These are phyloP conservation scores for Oligia latruncula DNA, from an alignment of 2,888 invertebrate species.

Conservation along the genomic window DNA sequence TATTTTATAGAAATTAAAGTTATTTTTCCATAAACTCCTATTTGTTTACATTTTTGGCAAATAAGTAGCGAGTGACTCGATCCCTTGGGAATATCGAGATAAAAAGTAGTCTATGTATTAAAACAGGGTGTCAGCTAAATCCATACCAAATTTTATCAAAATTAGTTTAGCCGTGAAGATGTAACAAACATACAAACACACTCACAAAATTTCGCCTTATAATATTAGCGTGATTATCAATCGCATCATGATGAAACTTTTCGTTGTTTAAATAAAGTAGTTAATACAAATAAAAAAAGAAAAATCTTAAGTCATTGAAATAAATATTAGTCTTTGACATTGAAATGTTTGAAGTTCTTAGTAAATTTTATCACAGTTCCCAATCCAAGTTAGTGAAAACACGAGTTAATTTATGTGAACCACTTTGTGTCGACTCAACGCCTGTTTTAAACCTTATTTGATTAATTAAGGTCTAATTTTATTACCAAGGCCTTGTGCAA, in stretches of 20 bases:
- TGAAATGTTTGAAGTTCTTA: conserved; percentile 13
- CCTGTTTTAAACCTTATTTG: conserved; percentile 14
- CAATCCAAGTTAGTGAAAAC: conserved; percentile 19
- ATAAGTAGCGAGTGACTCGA: no score
- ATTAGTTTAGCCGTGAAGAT: no score
- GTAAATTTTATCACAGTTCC: conserved; percentile 5
- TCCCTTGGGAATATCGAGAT: no score
- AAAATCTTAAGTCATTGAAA: neutral
- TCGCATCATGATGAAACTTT: neutral
- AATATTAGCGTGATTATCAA: neutral
- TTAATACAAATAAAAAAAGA: neutral
- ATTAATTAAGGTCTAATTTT: conserved; percentile 41
- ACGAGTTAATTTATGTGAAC: conserved; percentile 34
- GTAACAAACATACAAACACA: no score
- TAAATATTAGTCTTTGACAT: conserved; percentile 25
- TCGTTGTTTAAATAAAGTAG: neutral
- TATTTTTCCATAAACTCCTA: no score
- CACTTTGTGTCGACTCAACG: conserved; percentile 23
- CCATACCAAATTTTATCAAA: no score
- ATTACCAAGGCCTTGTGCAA: conserved; percentile 11
- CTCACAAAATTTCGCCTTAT: no score
- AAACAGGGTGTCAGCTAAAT: no score
- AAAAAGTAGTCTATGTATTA: no score
- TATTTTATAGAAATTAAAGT: no score
- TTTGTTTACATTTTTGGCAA: no score